Evolutionary conservation across 2,888 invertebrate species (phyloP), one percentile per base, ranked within the genome.

Genomic region (Noctua pronuba): DNA sequence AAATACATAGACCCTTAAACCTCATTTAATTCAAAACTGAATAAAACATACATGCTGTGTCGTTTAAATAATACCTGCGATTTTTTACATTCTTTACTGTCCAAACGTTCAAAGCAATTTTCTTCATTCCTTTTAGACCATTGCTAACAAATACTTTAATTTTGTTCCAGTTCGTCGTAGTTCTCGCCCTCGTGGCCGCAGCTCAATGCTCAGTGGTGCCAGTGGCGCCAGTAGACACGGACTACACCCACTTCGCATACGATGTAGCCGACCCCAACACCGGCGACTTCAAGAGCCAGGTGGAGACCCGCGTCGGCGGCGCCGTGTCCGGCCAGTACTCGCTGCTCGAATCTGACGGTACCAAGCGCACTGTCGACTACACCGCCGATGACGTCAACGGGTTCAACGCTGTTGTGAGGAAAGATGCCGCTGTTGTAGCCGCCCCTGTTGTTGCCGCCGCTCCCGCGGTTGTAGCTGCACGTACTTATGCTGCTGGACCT

Each of bases 341-440:
- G 46, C 94, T 97, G 28, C 92, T 95, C 21, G 97, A 97, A 75
- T 89, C 97, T 66, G 97, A 97, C 87, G 97, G 97, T 86, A 97
- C 97, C 78, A 96, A 95, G 86, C 95, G 97, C 83, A 97, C 95
- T 31, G 97, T 97, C 1, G 97, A 97, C 93, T 97, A 97, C 93
- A 94, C 96, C 71, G 97, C 97, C 78, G 97, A 97, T 89, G 96
- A 97, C 77, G 91, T 97, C 77, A 97, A 97, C 86, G 97, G 97
- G 35, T 97, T 97, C 94, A 97, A 97, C 94, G 97, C 97, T 58
- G 95, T 97, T 35, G 97, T 97, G 46, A 96, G 96, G 88, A 97
- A 97, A 83, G 97, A 97, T 84, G 95, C 97, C 52, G 95, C 93
- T 58, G 92, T 94, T 65, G 91, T 93, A 8, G 90, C 95, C 44